These are phyloP conservation scores for Cosmia trapezina DNA, from an alignment of 2,888 invertebrate species.

Conservation along the genomic window DNA sequence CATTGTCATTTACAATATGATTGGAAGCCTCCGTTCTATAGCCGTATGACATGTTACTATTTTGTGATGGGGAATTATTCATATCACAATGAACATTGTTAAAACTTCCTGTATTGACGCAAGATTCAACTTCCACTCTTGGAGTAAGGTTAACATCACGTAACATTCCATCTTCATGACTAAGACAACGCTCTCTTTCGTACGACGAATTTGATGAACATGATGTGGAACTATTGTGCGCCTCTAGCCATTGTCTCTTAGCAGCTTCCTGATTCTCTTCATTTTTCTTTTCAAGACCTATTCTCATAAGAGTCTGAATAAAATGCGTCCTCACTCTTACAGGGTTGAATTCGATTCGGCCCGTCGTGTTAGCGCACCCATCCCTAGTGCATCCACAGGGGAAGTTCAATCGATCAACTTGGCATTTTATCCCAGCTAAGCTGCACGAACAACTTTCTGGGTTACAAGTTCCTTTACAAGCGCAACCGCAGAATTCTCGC, in stretches of 20 bases:
- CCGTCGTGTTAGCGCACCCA: slow-evolving; percentile 97
- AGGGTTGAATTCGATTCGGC: slow-evolving; percentile 99
- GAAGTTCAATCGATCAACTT: slow-evolving; percentile 98
- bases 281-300: slow-evolving; percentile 96
- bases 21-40: slow-evolving; percentile 87
- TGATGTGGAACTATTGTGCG: slow-evolving; percentile 78
- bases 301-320: slow-evolving; percentile 98
- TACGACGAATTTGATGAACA: slow-evolving; percentile 80
- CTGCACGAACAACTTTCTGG: slow-evolving; percentile 99
- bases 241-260: slow-evolving; percentile 87
- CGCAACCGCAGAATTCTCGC: slow-evolving; percentile 98
- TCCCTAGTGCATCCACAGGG: slow-evolving; percentile 99
- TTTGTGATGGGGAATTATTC: slow-evolving; percentile 73
- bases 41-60: slow-evolving; percentile 72
- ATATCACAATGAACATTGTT: slow-evolving; percentile 93
- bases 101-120: slow-evolving; percentile 92
- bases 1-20: slow-evolving; percentile 79
- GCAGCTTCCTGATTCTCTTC: slow-evolving; percentile 89
- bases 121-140: slow-evolving; percentile 91
- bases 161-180: slow-evolving; percentile 84
- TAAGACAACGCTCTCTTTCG: slow-evolving; percentile 81
- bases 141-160: slow-evolving; percentile 89
- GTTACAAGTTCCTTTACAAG: slow-evolving; percentile 97
- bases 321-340: slow-evolving; percentile 98
- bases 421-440: slow-evolving; percentile 98